Evolutionary conservation across 2,113 vertebrate genomes (phyloP), one percentile per base, ranked within the genome.

Genomic region (Corythornis madagascariensis): DNA sequence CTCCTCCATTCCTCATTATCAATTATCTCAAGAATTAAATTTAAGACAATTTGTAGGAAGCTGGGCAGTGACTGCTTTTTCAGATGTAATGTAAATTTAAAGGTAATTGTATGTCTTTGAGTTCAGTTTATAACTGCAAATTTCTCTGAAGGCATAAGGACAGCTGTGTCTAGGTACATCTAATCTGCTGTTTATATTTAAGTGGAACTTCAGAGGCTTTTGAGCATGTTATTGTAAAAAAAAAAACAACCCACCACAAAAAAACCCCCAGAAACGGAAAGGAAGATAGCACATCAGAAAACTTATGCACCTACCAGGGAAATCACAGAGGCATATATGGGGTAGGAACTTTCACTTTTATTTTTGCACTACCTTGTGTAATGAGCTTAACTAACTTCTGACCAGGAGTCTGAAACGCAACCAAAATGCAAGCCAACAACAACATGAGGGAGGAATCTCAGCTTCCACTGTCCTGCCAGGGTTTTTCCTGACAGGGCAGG

Each of bases 231-330:
- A 28, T 47, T 67, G 14, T 63, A 50, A 13, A 73, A 65, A 83
- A 59, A 26, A 55, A 45, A 24, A 35, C 9, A 38, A 10, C 38
- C 38, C 12, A 20, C 47, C 21, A 11, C 48, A 50, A 24, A 50
- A 21, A 21, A 50, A 50, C 11, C n/a, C n/a, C n/a, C 4, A 67
- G 8, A 26, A 65, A 9, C 0, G 3, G 14, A 40, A 71, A 82
- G 40, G 22, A 86, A 73, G 47, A 42, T 18, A 35, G 28, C 21
- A 40, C 11, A 25, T 57, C 16, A 53, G 83, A 80, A 82, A 82
- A 48, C 22, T 26, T 43, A 4, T 0, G 0, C 18, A 31, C 7
- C 9, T 89, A 2, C 1, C 0, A 33, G 42, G 53, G 47, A 40
- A 77, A 22, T 31, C 35, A 45, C 13, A 9, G 63, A 55, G 25